These are phyloP conservation scores for Tetragnatha versicolor DNA, from an alignment of 1,140 invertebrate genomes.

Conservation along the genomic window DNA sequence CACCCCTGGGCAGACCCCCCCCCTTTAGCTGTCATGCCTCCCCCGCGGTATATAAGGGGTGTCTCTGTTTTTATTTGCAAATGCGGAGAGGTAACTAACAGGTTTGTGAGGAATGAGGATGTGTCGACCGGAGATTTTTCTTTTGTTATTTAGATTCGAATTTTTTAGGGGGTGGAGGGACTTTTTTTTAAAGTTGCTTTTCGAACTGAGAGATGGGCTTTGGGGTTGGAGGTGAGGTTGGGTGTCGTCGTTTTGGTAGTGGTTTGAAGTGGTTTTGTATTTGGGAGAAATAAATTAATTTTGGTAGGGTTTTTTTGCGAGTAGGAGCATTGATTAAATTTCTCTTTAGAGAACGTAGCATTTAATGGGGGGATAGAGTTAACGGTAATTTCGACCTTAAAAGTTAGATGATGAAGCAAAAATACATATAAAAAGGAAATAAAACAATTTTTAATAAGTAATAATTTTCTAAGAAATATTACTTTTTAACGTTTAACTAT, in stretches of 20 bases:
- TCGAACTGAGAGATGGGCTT: background rate
- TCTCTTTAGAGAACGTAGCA: too few species aligned
- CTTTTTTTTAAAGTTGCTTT: background rate
- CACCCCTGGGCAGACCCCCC: conserved; percentile 9
- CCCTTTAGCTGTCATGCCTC: conserved; percentile 21
- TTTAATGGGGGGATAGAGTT: too few species aligned
- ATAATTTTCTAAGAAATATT: too few species aligned
- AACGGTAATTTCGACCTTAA: too few species aligned
- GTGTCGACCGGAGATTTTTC: background rate
- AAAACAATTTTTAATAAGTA: too few species aligned
- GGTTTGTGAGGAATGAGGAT: conserved; percentile 18
- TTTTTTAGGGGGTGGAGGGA: background rate
- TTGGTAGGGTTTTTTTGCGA: background rate
- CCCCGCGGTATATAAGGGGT: background rate
- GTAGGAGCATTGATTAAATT: too few species aligned
- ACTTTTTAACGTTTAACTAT: too few species aligned
- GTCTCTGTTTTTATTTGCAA: conserved; percentile 50
- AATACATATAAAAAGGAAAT: too few species aligned
- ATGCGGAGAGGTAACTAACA: conserved; percentile 42
- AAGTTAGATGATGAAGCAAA: too few species aligned
- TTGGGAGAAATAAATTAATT: background rate
- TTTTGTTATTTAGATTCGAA: conserved; percentile 10
- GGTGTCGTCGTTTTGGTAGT: background rate
- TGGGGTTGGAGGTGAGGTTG: background rate
- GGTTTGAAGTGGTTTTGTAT: background rate